A percentile compares a stretch with the other conserved stretches of the same genome.
phyloP scores from a whole-genome alignment of 2,113 vertebrate species.

The Corythoichthys haematopterus region DNA sequence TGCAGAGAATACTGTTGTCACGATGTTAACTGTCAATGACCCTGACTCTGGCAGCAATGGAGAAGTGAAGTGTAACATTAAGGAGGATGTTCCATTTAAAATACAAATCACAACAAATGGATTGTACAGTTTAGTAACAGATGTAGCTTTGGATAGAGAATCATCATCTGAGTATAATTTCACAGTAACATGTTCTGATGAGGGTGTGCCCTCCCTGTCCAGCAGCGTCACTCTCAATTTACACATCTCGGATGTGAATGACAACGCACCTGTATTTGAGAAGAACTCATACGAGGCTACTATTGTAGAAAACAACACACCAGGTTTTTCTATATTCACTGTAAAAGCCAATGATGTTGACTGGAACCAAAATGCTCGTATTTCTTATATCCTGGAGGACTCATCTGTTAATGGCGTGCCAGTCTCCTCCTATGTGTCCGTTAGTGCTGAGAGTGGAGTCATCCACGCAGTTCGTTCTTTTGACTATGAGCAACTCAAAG shows the following conservation, averaged over 20 bases:
- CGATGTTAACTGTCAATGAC: conserved; percentile 59
- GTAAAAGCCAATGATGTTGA: conserved; percentile 29
- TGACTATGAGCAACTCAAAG: too few relatives aligned
- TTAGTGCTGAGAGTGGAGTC: too few relatives aligned
- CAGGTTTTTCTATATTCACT: conserved; percentile 15
- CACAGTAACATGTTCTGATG: conserved; percentile 34
- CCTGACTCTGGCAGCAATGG: conserved; percentile 63
- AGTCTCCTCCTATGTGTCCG: too few relatives aligned
- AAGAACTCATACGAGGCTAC: conserved; percentile 32
- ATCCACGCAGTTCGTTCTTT: too few relatives aligned
- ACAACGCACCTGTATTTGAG: conserved; percentile 50
- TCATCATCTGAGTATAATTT: conserved; percentile 22
- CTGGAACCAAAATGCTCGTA: conserved; percentile 9
- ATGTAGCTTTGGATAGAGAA: conserved; percentile 38
- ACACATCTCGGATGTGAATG: conserved; percentile 46
- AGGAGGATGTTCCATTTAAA: conserved; percentile 51
- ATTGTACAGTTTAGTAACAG: conserved; percentile 72
- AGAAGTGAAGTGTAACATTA: conserved; percentile 51
- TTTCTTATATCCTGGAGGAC: background rate
- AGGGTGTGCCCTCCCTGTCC: conserved; percentile 43
- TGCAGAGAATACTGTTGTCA: conserved; percentile 47
- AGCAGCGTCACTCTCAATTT: conserved; percentile 47
- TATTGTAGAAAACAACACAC: conserved; percentile 54
- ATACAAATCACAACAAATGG: conserved; percentile 55
- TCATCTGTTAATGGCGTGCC: too few relatives aligned